Evolutionary conservation across 2,797 vertebrate genomes (phyloP).

Genomic region (Sebastes hubbsi): DNA sequence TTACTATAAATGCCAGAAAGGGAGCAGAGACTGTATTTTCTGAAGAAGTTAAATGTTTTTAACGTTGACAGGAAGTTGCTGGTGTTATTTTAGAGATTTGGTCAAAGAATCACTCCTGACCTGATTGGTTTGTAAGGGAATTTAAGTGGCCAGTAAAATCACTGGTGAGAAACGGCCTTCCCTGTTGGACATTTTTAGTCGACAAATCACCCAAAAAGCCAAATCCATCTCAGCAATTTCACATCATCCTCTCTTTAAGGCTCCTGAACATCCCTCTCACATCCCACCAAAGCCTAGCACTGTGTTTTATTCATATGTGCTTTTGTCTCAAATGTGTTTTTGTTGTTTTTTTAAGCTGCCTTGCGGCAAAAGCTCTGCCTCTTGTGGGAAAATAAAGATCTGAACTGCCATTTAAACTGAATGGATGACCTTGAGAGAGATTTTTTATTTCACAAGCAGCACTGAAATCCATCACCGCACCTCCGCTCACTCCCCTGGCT

Average conservation of each 20-base stretch:
- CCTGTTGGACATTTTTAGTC: not conserved
- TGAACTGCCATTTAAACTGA: not conserved
- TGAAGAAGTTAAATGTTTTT: not conserved
- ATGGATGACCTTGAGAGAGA: not conserved
- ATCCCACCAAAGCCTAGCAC: too few relatives aligned
- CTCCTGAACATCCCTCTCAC: not conserved
- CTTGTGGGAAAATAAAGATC: not conserved
- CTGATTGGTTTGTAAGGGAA: not conserved
- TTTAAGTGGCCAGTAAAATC: not conserved
- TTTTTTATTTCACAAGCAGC: not conserved
- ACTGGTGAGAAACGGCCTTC: not conserved
- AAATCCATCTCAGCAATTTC: not conserved
- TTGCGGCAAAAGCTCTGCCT: not conserved
- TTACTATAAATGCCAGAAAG: not conserved
- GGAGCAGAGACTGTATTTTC: not conserved
- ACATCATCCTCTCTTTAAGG: not conserved
- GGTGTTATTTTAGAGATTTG: not conserved
- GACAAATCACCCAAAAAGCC: not conserved
- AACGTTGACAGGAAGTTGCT: not conserved
- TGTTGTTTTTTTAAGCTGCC: not conserved
- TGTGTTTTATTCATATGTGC: not conserved
- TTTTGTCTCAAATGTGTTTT: not conserved
- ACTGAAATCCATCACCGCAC: not conserved
- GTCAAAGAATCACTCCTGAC: not conserved
- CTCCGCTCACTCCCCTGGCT: not conserved